Evolutionary conservation across 2,797 vertebrate species (phyloP).

Genomic region (Phoeniculus purpureus): DNA sequence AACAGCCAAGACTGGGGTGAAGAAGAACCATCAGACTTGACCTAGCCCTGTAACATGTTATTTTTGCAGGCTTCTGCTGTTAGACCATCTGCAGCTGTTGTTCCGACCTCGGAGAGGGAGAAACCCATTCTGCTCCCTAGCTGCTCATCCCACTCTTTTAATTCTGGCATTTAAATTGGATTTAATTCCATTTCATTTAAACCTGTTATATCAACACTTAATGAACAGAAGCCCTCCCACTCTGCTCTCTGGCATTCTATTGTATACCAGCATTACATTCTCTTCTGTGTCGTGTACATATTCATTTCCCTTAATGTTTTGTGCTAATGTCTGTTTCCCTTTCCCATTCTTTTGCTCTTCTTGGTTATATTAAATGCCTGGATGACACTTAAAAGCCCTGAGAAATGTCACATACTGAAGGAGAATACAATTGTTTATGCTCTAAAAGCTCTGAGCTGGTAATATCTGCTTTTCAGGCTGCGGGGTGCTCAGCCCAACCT

Average conservation of each 20-base stretch:
- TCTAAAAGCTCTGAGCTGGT: background rate
- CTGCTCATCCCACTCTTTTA: background rate
- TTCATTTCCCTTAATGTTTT: conserved; percentile 32
- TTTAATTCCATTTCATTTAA: conserved; percentile 54
- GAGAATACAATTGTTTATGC: background rate
- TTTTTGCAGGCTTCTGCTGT: conserved; percentile 23
- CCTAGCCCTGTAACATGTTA: background rate
- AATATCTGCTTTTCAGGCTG: background rate
- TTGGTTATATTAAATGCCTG: background rate
- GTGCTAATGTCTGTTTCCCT: background rate
- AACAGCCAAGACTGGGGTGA: background rate
- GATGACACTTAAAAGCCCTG: conserved; percentile 15
- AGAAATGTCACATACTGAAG: background rate
- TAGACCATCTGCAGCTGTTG: conserved; percentile 44
- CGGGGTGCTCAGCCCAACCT: background rate
- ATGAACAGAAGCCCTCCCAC: conserved; percentile 37
- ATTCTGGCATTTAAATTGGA: conserved; percentile 31
- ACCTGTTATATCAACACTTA: conserved; percentile 57
- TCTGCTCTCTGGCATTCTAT: conserved; percentile 25
- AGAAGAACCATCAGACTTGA: background rate
- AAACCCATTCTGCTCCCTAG: conserved; percentile 20
- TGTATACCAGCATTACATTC: conserved; percentile 14
- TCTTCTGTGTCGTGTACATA: conserved; percentile 24
- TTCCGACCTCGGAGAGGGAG: conserved; percentile 19
- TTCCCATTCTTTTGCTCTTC: conserved; percentile 17